phyloP scores from a whole-genome alignment of 92 coral and sea anemone genomes.

The Parazoanthus atlanticus region DNA sequence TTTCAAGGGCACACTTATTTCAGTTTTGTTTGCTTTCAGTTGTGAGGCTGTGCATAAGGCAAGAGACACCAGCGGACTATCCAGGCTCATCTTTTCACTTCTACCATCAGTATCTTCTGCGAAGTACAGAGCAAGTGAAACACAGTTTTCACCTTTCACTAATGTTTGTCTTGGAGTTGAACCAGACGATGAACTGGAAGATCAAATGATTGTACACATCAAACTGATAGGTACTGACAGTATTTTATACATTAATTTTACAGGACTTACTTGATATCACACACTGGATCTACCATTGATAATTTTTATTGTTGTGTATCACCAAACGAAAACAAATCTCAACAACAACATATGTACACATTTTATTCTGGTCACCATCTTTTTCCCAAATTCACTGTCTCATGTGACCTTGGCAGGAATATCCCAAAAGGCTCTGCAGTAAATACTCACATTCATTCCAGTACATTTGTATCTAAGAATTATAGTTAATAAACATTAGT shows the following conservation, averaged over 20 bases:
- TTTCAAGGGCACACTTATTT: not conserved
- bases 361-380: too few species aligned
- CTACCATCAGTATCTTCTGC: constrained; percentile 19
- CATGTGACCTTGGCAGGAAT: too few species aligned
- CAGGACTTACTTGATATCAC: not conserved
- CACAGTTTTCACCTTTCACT: constrained; percentile 31
- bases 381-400: too few species aligned
- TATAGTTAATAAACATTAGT: too few species aligned
- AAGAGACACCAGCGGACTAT: constrained; percentile 3
- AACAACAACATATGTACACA: too few species aligned
- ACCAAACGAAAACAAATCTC: too few species aligned
- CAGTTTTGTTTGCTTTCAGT: constrained; percentile 18
- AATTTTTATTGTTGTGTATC: too few species aligned
- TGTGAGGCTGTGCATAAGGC: constrained; percentile 30
- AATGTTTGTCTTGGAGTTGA: constrained; percentile 40
- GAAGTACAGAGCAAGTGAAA: constrained; percentile 26
- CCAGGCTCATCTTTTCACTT: not conserved
- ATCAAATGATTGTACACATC: not conserved
- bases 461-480: too few species aligned
- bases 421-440: too few species aligned
- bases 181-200: not conserved
- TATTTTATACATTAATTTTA: too few species aligned
- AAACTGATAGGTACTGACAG: constrained; percentile 23
- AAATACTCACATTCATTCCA: too few species aligned
- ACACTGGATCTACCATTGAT: too few species aligned